Evolutionary conservation across 2,113 vertebrate genomes (phyloP).

Genomic region (Neomonachus schauinslandi): DNA sequence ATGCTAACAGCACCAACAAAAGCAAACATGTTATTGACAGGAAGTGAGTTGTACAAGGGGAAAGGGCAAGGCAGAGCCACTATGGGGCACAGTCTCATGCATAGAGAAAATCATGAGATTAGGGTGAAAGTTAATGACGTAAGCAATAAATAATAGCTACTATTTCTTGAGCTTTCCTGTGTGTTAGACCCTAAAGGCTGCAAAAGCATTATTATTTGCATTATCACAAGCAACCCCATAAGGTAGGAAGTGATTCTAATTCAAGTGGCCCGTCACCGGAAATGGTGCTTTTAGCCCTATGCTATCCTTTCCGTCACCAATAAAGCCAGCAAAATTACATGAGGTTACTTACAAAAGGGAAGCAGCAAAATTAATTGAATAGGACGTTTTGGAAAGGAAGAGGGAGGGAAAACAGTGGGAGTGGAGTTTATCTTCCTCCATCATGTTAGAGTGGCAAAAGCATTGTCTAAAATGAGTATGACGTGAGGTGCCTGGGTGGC

Average conservation of each 20-base stretch:
- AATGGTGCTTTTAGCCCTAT: background rate
- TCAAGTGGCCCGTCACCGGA: background rate
- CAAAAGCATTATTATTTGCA: background rate
- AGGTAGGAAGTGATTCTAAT: background rate
- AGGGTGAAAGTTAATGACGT: background rate
- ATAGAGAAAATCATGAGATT: background rate
- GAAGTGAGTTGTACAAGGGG: background rate
- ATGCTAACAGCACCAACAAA: background rate
- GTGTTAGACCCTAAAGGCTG: background rate
- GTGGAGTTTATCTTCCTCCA: background rate
- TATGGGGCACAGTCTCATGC: too few species aligned
- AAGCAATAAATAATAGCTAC: background rate
- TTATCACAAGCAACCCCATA: background rate
- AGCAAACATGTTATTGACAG: background rate
- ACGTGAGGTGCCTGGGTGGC: too few species aligned
- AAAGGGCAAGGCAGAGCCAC: background rate
- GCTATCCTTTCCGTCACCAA: background rate
- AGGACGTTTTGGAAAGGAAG: background rate
- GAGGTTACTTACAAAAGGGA: background rate
- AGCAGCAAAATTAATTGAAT: background rate
- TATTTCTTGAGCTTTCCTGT: background rate
- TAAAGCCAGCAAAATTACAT: background rate
- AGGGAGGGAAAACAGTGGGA: background rate
- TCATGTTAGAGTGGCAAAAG: background rate
- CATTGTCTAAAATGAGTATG: background rate